Evolutionary conservation across 2,888 invertebrate species (phyloP).

Genomic region (Lutraria lutraria): DNA sequence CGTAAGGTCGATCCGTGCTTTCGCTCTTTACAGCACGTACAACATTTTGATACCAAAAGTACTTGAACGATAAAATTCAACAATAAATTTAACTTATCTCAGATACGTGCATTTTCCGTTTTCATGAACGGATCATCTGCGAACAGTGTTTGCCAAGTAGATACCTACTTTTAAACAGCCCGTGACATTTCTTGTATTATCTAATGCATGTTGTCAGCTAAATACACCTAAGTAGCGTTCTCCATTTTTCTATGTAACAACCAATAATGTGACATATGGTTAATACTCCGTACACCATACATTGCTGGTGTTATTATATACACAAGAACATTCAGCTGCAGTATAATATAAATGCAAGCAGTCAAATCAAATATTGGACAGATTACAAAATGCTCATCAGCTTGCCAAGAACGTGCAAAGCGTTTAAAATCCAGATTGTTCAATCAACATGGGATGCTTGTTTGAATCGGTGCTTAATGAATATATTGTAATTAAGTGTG

Average conservation of each 20-base stretch:
- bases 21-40: not conserved
- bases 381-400: not conserved
- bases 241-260: not conserved
- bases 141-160: not conserved
- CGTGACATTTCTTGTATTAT: not conserved
- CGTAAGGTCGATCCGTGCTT: too few relatives aligned
- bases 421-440: not conserved
- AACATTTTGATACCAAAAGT: not conserved
- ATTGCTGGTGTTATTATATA: not conserved
- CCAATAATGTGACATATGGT: not conserved
- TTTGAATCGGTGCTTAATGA: not conserved
- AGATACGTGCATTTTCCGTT: not conserved
- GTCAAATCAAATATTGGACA: not conserved
- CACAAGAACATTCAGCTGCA: too few relatives aligned
- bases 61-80: not conserved
- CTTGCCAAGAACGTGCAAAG: not conserved
- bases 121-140: not conserved
- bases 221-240: not conserved
- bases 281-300: not conserved
- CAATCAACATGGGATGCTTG: not conserved
- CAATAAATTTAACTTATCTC: not conserved
- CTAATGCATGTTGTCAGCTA: not conserved
- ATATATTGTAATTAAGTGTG: not conserved
- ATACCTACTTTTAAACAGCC: not conserved
- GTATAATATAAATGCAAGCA: not conserved